phyloP scores from a whole-genome alignment of 2,888 invertebrate species.

The Pterostichus niger region DNA sequence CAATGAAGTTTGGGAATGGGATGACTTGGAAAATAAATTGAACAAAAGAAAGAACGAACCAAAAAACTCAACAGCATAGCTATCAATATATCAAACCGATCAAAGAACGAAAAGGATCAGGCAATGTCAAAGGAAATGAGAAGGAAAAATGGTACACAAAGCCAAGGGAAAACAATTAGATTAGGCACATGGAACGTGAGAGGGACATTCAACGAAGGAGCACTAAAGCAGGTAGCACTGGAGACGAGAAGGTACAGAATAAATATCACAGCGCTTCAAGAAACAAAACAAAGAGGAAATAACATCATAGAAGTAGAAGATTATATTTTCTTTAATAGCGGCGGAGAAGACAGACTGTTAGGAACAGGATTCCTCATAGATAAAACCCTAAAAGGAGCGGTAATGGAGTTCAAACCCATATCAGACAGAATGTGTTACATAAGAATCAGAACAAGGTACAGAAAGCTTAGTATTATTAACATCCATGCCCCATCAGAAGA shows the following conservation, averaged over 20 bases:
- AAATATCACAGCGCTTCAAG: slow-evolving; percentile 25
- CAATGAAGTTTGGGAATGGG: slow-evolving; percentile 50
- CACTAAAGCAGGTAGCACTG: background rate
- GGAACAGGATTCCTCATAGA: slow-evolving; percentile 43
- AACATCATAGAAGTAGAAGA: slow-evolving; percentile 4
- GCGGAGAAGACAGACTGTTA: background rate
- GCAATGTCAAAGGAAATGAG: slow-evolving; percentile 21
- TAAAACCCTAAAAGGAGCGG: slow-evolving; percentile 40
- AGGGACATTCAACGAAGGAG: background rate
- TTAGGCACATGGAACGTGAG: slow-evolving; percentile 42
- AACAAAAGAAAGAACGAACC: slow-evolving; percentile 5
- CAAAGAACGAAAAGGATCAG: background rate
- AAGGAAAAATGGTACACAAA: background rate
- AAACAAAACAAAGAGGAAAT: slow-evolving; percentile 27
- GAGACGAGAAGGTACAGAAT: slow-evolving; percentile 2
- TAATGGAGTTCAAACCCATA: slow-evolving; percentile 66
- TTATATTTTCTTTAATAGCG: slow-evolving; percentile 13
- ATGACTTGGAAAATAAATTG: slow-evolving; percentile 28
- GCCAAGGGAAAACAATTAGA: background rate
- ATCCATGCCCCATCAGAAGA: slow-evolving; percentile 69
- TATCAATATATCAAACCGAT: background rate
- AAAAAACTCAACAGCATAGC: slow-evolving; percentile 5
- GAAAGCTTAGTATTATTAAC: slow-evolving; percentile 68
- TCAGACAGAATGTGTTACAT: slow-evolving; percentile 68
- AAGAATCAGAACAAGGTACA: slow-evolving; percentile 68